Evolutionary conservation across 2,113 vertebrate species (phyloP).

Genomic region (Stegastes partitus): DNA sequence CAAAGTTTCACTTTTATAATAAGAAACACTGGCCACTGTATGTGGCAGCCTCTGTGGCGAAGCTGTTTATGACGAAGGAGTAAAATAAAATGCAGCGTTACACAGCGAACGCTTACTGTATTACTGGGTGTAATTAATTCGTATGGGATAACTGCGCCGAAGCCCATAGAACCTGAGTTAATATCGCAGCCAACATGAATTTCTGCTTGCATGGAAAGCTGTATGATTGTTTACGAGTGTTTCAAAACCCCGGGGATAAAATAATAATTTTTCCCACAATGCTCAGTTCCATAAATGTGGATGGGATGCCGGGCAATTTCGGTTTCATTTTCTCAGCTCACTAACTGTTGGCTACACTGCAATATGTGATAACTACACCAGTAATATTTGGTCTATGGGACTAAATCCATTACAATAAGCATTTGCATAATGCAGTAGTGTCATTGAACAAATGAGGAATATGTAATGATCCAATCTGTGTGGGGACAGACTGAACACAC

Average conservation of each 20-base stretch:
- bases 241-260: constrained; percentile 69
- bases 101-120: constrained; percentile 20
- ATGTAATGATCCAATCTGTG: constrained; percentile 80
- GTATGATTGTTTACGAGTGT: constrained; percentile 66
- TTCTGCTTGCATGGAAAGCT: constrained; percentile 59
- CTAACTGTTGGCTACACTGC: constrained; percentile 80
- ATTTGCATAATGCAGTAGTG: constrained; percentile 79
- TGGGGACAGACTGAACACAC: constrained; percentile 69
- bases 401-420: constrained; percentile 77
- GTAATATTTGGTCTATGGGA: constrained; percentile 75
- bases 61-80: constrained; percentile 36
- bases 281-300: constrained; percentile 66
- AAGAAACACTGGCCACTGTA: background rate
- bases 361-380: constrained; percentile 69
- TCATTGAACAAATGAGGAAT: constrained; percentile 78
- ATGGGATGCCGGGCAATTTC: constrained; percentile 75
- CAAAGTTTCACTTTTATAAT: constrained; percentile 17
- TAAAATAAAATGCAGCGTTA: constrained; percentile 46
- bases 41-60: constrained; percentile 23
- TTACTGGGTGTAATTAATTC: constrained; percentile 61
- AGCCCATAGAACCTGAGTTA: constrained; percentile 56
- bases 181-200: constrained; percentile 58
- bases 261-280: constrained; percentile 66
- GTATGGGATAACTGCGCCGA: constrained; percentile 54
- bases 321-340: constrained; percentile 80